A percentile compares a stretch with the other conserved stretches of the same genome.
These are phyloP conservation scores for Drosophila mojavensis DNA, from an alignment of 1,140 invertebrate species.

Conservation along the genomic window DNA sequence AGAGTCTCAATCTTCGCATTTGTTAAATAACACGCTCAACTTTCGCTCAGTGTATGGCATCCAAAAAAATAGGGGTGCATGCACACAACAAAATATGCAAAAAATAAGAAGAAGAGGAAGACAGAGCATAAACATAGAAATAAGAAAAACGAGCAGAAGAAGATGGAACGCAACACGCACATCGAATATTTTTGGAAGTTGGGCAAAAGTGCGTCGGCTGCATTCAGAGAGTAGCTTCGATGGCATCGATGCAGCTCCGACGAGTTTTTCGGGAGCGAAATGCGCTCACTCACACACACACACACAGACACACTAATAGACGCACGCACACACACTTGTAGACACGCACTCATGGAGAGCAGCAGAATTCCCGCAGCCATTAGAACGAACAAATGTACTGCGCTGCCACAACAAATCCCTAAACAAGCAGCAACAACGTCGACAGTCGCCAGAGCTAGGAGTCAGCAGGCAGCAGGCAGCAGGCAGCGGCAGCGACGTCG, in stretches of 20 bases:
- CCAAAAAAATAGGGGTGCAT: neutral
- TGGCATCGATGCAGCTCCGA: constrained; percentile 38
- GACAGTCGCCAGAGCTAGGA: constrained; percentile 7
- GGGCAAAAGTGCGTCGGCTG: constrained; percentile 13
- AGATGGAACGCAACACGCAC: neutral
- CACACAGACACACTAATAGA: neutral
- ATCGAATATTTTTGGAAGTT: neutral
- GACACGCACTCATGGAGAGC: constrained; percentile 20
- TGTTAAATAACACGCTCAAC: neutral
- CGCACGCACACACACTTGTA: constrained; percentile 5
- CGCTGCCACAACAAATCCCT: constrained; percentile 78
- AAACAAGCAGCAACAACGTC: constrained; percentile 72
- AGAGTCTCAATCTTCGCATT: no score
- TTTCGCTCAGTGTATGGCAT: neutral
- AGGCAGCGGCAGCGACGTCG: constrained; percentile 1
- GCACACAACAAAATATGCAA: neutral
- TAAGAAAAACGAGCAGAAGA: neutral
- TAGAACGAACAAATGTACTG: constrained; percentile 72
- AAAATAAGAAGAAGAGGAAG: neutral
- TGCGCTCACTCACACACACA: constrained; percentile 12
- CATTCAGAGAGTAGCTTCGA: constrained; percentile 52
- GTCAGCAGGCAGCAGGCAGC: neutral
- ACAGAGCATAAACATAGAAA: constrained; percentile 2
- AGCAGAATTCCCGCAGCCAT: constrained; percentile 39
- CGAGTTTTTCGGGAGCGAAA: constrained; percentile 41